Conservation (phyloP, 2,797 vertebrate species). For the Amblyraja radiata region DNA sequence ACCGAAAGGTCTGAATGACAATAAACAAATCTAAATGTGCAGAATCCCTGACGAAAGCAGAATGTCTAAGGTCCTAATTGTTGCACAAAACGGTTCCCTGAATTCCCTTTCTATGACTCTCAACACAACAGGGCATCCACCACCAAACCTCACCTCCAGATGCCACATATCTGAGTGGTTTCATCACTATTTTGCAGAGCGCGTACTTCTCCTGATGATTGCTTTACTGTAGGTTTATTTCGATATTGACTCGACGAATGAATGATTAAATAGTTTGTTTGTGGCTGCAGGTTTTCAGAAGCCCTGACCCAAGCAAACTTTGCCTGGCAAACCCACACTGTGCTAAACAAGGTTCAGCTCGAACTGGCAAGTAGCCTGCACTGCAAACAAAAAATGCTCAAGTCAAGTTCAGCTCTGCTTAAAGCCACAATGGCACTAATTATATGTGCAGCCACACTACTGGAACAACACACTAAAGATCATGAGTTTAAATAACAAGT, state of each 20-base stretch:
- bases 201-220: background rate
- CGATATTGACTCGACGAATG: background rate
- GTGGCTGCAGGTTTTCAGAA: conserved; percentile 26
- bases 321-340: background rate
- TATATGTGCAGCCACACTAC: background rate
- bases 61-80: background rate
- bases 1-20: too few species aligned
- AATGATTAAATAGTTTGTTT: conserved; percentile 18
- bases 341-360: conserved; percentile 13
- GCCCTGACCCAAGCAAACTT: conserved; percentile 26
- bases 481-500: background rate
- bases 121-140: background rate
- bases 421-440: background rate
- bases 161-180: background rate
- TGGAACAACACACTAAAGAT: background rate
- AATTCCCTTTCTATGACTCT: background rate
- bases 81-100: background rate
- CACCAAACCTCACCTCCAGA: background rate
- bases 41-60: background rate
- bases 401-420: background rate
- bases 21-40: too few species aligned
- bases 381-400: background rate
- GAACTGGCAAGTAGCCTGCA: background rate
- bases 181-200: background rate
- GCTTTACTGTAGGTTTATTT: background rate